phyloP scores from a whole-genome alignment of 2,113 vertebrate species.

The Percina caprodes region DNA sequence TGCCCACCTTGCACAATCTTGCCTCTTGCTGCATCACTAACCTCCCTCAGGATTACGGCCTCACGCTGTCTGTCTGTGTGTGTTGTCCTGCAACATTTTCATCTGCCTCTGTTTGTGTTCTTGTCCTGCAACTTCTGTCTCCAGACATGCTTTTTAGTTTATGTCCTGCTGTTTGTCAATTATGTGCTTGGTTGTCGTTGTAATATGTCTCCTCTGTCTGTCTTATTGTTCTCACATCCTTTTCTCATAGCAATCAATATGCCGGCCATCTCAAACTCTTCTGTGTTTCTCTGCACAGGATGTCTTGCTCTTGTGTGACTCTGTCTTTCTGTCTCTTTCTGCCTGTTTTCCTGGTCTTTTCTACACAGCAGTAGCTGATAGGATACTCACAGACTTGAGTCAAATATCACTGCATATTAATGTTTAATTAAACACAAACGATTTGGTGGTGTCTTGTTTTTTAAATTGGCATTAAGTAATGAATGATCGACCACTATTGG shows the following conservation, averaged over 20 bases:
- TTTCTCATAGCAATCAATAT: slow-evolving; percentile 14
- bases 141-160: neutral
- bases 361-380: neutral
- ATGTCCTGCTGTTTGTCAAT: slow-evolving; percentile 3
- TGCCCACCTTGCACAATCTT: slow-evolving; percentile 39
- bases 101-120: neutral
- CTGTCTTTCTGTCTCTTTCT: slow-evolving; percentile 9
- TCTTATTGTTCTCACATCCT: slow-evolving; percentile 28
- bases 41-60: slow-evolving; percentile 15
- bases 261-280: slow-evolving; percentile 16
- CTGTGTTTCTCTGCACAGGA: slow-evolving; percentile 14
- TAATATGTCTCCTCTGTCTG: slow-evolving; percentile 49
- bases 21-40: slow-evolving; percentile 3
- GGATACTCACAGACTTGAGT: slow-evolving; percentile 12
- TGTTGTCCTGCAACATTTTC: slow-evolving; percentile 4
- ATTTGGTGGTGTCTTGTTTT: neutral
- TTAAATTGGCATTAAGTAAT: neutral
- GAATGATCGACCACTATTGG: slow-evolving; percentile 32
- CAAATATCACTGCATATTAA: neutral
- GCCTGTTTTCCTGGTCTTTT: slow-evolving; percentile 4
- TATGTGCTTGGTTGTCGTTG: neutral
- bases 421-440: neutral
- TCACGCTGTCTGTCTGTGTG: neutral
- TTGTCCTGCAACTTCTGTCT: neutral
- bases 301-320: slow-evolving; percentile 2